These are phyloP conservation scores for Thalpophila matura DNA, from an alignment of 2,888 invertebrate species.

Conservation along the genomic window DNA sequence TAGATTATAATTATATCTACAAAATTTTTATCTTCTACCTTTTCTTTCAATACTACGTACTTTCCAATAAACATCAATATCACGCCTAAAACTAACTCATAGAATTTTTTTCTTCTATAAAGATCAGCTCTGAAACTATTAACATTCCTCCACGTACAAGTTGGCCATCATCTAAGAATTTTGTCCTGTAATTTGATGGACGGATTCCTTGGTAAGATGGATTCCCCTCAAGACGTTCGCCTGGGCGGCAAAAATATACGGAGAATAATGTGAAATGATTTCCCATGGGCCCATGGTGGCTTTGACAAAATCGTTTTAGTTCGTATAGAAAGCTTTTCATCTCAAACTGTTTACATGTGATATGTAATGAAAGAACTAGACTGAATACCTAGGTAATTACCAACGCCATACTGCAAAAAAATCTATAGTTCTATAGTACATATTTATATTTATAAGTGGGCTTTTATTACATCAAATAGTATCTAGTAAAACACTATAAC, in stretches of 20 bases:
- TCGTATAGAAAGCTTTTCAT: too few relatives aligned
- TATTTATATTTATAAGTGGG: too few relatives aligned
- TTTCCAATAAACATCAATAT: constrained; percentile 1
- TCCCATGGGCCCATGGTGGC: too few relatives aligned
- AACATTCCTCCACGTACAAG: constrained; percentile 18
- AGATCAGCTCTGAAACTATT: constrained; percentile 17
- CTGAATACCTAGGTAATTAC: neutral
- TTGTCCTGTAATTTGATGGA: constrained; percentile 10
- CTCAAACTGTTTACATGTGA: neutral
- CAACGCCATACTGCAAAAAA: neutral
- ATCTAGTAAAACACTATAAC: constrained; percentile 25
- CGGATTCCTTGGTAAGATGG: neutral
- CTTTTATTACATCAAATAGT: constrained; percentile 12
- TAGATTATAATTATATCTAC: too few relatives aligned
- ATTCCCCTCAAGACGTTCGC: too few relatives aligned
- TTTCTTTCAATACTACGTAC: neutral
- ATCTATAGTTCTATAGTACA: neutral
- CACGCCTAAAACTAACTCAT: neutral
- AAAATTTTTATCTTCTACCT: neutral
- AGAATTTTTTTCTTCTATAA: too few relatives aligned
- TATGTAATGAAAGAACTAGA: neutral
- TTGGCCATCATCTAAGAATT: constrained; percentile 23
- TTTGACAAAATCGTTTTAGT: neutral
- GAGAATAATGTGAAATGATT: neutral
- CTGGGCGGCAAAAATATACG: neutral